Base-by-base conservation (phyloP, 92 coral and sea anemone genomes). In the Actinernus sp. region DNA sequence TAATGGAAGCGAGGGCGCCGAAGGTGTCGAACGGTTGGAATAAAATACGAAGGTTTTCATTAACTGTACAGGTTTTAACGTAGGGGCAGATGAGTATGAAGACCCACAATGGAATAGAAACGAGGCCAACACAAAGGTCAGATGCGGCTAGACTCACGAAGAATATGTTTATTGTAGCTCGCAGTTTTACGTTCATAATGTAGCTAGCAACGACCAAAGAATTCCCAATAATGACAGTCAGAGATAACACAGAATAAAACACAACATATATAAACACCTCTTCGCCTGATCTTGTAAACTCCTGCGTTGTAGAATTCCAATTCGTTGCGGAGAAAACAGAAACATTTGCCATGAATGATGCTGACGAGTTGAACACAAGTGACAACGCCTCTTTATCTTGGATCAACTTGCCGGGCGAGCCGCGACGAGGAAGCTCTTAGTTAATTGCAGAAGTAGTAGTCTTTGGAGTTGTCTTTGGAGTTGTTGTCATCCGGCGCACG, bases 61-160 rank as follows among this genome's bases (percentile, higher is more conserved):
- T 55, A 8, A 25, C 26, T 51, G 58, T 21, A 36, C 32, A 25
- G 25, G 44, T 41, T 20, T n/a, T 33, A 9, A 81, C 60, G 28
- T 51, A 51, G 1, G 95, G 90, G 29, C 75, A 84, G 27, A 82
- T 65, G 1, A 88, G 63, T 13, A 24, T 36, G 55, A 60, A 77
- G 57, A 88, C 74, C 95, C 95, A 88, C 0, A 79, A 62, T 0
- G 95, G 95, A 20, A 88, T 82, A 2, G 95, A 85, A 7, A 88
- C 55, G 7, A 80, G 82, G 13, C 95, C 95, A 12, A 88, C 95
- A 27, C 87, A 69, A 11, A 88, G 54, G 41, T 88, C 95, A 0
- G 87, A 72, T 14, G 84, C 50, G 13, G 95, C 95, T 50, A 88
- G 74, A 48, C 95, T 88, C 11, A 84, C 91, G 31, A 88, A 84